Evolutionary conservation across 2,888 invertebrate genomes (phyloP).

Genomic region (Scrobipalpa atriplicella): DNA sequence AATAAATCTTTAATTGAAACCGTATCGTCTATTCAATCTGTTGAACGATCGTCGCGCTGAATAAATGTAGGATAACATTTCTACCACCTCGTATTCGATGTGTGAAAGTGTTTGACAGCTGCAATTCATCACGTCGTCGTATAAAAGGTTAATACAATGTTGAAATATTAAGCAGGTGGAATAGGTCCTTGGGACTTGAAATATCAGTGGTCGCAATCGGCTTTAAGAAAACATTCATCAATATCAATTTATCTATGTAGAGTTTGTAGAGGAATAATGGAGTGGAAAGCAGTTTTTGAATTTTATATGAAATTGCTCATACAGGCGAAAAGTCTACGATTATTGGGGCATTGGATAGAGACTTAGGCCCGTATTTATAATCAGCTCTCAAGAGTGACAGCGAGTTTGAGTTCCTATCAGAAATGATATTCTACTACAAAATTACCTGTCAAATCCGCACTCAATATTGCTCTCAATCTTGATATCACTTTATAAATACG

Average conservation of each 20-base stretch:
- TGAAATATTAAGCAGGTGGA: slow-evolving; percentile 5
- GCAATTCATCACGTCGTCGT: neutral
- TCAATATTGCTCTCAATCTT: too few relatives aligned
- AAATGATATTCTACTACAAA: too few relatives aligned
- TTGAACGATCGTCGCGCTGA: slow-evolving; percentile 50
- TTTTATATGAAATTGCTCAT: too few relatives aligned
- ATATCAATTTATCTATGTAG: neutral
- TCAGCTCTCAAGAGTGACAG: too few relatives aligned
- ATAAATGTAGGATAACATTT: slow-evolving; percentile 38
- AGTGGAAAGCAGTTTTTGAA: too few relatives aligned
- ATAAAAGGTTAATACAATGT: slow-evolving; percentile 15
- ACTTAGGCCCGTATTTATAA: too few relatives aligned
- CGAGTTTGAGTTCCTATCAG: too few relatives aligned
- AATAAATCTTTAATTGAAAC: slow-evolving; percentile 72
- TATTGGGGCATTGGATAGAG: too few relatives aligned
- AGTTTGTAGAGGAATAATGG: too few relatives aligned
- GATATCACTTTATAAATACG: too few relatives aligned
- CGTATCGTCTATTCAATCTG: slow-evolving; percentile 60
- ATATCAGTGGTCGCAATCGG: neutral
- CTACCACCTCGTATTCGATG: neutral
- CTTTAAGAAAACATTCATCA: neutral
- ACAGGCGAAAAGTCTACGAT: too few relatives aligned
- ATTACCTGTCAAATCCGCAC: too few relatives aligned
- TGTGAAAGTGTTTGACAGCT: neutral
- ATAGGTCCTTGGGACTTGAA: neutral